Percentiles rank a stretch among this genome's conserved stretches.
Evolutionary conservation across 2,113 vertebrate genomes (phyloP).

Genomic region (Pelvicachromis taeniatus): DNA sequence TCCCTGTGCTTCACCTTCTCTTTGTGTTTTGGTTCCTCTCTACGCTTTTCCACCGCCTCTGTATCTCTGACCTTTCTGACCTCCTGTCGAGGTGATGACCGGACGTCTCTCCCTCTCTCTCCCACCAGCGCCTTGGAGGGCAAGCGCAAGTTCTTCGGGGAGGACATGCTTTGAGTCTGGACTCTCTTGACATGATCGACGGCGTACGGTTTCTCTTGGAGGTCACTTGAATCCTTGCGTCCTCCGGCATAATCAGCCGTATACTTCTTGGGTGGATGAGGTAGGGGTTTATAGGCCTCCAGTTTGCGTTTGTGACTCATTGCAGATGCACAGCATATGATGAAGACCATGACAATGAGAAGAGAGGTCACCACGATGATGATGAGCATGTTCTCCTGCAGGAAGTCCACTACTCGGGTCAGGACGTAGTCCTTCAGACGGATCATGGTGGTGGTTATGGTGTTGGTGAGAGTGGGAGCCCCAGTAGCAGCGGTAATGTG

Average conservation of each 20-base stretch:
- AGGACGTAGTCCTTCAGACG: constrained; percentile 77
- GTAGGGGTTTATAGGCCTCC: constrained; percentile 86
- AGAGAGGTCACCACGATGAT: constrained; percentile 88
- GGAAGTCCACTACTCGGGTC: constrained; percentile 83
- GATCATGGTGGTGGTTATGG: constrained; percentile 78
- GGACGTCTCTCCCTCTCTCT: constrained; percentile 65
- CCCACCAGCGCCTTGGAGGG: constrained; percentile 70
- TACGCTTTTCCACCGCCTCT: constrained; percentile 61
- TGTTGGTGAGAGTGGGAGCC: constrained; percentile 60
- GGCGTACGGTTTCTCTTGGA: constrained; percentile 73
- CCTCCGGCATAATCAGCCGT: constrained; percentile 74
- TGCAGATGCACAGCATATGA: constrained; percentile 85
- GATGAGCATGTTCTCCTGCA: constrained; percentile 85
- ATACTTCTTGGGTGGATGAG: constrained; percentile 75
- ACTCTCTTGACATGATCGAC: constrained; percentile 77
- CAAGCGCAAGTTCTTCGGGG: constrained; percentile 81
- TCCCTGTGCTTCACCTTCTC: constrained; percentile 55
- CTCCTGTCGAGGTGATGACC: constrained; percentile 48
- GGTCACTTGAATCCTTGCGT: constrained; percentile 67
- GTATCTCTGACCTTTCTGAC: constrained; percentile 53
- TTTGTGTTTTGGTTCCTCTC: constrained; percentile 59
- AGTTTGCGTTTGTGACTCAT: constrained; percentile 90
- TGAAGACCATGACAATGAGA: constrained; percentile 86
- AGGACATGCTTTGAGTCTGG: constrained; percentile 77
- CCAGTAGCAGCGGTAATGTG: constrained; percentile 33